Evolutionary conservation across 2,113 vertebrate species (phyloP).

Genomic region (Rhinogobius similis): DNA sequence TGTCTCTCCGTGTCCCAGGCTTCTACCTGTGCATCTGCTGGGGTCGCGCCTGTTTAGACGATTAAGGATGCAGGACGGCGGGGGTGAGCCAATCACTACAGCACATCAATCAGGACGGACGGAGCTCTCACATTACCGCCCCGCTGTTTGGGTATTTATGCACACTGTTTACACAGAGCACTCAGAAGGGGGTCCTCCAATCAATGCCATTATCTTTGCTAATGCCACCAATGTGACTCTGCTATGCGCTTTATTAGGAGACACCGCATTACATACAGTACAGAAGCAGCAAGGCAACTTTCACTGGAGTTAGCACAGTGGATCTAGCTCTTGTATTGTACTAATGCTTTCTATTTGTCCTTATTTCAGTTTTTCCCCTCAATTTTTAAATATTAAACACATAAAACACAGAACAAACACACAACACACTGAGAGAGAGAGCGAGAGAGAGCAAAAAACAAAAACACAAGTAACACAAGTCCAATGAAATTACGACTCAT

Average conservation of each 20-base stretch:
- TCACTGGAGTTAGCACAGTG: background rate
- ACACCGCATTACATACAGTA: constrained; percentile 31
- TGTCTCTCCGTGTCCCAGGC: constrained; percentile 29
- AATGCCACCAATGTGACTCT: constrained; percentile 46
- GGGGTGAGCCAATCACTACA: constrained; percentile 54
- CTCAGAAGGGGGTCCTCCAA: constrained; percentile 69
- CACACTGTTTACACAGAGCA: constrained; percentile 77
- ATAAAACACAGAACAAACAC: too few species aligned
- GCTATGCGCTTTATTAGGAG: constrained; percentile 42
- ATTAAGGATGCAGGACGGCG: constrained; percentile 58
- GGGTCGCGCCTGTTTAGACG: constrained; percentile 67
- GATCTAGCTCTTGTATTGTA: background rate
- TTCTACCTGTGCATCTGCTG: constrained; percentile 75
- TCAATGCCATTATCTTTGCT: constrained; percentile 75
- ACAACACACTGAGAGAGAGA: too few species aligned
- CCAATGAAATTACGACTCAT: too few species aligned
- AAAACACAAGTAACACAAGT: too few species aligned
- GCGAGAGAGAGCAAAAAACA: too few species aligned
- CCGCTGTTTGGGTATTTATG: constrained; percentile 81
- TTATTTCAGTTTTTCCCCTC: background rate
- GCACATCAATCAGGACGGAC: constrained; percentile 70
- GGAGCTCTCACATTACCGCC: constrained; percentile 71
- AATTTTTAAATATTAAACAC: too few species aligned
- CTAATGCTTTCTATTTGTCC: too few species aligned
- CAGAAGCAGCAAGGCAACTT: constrained; percentile 9